These are phyloP conservation scores for Knipowitschia caucasica DNA, from an alignment of 2,797 vertebrate species.

Conservation along the genomic window DNA sequence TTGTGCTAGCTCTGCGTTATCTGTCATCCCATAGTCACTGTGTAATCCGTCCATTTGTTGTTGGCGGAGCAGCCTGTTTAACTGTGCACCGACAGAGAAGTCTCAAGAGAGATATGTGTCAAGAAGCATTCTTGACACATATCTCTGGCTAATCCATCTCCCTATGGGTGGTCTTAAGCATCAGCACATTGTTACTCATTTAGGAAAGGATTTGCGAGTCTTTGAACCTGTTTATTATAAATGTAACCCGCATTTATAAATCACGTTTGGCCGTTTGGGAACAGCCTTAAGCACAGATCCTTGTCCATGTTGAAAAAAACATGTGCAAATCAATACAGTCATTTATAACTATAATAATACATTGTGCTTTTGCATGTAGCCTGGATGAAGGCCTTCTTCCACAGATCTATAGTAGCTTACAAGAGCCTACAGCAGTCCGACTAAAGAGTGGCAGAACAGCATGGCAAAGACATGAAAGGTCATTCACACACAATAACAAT, in stretches of 20 bases:
- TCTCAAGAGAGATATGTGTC: too few species aligned
- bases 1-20: slow-evolving; percentile 72
- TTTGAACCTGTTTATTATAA: slow-evolving; percentile 1
- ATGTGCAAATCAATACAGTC: not conserved
- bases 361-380: not conserved
- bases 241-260: slow-evolving; percentile 5
- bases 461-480: slow-evolving; percentile 78
- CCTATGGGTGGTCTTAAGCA: slow-evolving; percentile 66
- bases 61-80: slow-evolving; percentile 57
- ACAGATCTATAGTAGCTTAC: slow-evolving; percentile 31
- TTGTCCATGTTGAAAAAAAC: not conserved
- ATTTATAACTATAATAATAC: not conserved
- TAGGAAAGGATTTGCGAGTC: slow-evolving; percentile 9
- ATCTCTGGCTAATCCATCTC: slow-evolving; percentile 70
- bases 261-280: not conserved
- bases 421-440: slow-evolving; percentile 45
- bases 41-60: slow-evolving; percentile 80
- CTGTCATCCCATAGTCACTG: slow-evolving; percentile 75
- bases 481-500: slow-evolving; percentile 77
- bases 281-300: not conserved
- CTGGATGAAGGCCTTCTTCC: not conserved
- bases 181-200: slow-evolving; percentile 42
- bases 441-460: slow-evolving; percentile 57
- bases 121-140: slow-evolving; percentile 62
- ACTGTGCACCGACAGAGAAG: slow-evolving; percentile 56